Percentiles rank a stretch among this genome's conserved stretches.
phyloP scores from a whole-genome alignment of 2,888 invertebrate genomes.

The Dexiosoma caninum region DNA sequence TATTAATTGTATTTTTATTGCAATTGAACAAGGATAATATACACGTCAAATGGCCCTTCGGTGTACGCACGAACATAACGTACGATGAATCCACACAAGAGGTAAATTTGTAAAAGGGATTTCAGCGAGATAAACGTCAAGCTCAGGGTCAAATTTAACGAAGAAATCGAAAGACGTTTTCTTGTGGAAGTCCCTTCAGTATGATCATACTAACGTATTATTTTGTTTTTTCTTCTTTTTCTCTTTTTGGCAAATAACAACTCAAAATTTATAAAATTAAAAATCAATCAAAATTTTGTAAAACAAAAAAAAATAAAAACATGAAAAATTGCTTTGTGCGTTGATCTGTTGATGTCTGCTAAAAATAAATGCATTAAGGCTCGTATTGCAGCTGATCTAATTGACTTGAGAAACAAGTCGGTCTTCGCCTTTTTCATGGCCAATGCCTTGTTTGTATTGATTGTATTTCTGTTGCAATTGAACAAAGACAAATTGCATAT shows the following conservation, averaged over 20 bases:
- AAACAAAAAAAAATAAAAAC: slow-evolving; percentile 49
- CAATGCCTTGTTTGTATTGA: slow-evolving; percentile 99
- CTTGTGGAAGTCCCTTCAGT: slow-evolving; percentile 68
- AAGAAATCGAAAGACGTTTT: slow-evolving; percentile 60
- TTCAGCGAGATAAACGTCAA: slow-evolving; percentile 62
- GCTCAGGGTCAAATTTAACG: not conserved
- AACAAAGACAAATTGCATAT: slow-evolving; percentile 99
- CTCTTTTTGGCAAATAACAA: slow-evolving; percentile 55
- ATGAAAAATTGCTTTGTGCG: slow-evolving; percentile 67
- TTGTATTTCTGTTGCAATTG: slow-evolving; percentile 98
- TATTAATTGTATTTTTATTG: slow-evolving; percentile 97
- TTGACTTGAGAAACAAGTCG: slow-evolving; percentile 97
- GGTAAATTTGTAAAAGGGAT: slow-evolving; percentile 82
- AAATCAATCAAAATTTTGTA: slow-evolving; percentile 44
- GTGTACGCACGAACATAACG: slow-evolving; percentile 95
- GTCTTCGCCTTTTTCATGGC: slow-evolving; percentile 99
- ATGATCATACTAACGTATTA: slow-evolving; percentile 76
- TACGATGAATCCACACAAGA: slow-evolving; percentile 93
- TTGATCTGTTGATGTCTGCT: slow-evolving; percentile 66
- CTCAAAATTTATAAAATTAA: slow-evolving; percentile 51
- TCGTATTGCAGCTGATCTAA: slow-evolving; percentile 92
- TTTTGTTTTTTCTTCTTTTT: slow-evolving; percentile 70
- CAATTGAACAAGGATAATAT: slow-evolving; percentile 98
- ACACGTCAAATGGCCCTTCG: slow-evolving; percentile 97
- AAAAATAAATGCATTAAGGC: slow-evolving; percentile 79